Percentiles rank a stretch among this genome's conserved stretches.
Conservation (phyloP, 2,888 invertebrate species). For the Calameuta filiformis region DNA sequence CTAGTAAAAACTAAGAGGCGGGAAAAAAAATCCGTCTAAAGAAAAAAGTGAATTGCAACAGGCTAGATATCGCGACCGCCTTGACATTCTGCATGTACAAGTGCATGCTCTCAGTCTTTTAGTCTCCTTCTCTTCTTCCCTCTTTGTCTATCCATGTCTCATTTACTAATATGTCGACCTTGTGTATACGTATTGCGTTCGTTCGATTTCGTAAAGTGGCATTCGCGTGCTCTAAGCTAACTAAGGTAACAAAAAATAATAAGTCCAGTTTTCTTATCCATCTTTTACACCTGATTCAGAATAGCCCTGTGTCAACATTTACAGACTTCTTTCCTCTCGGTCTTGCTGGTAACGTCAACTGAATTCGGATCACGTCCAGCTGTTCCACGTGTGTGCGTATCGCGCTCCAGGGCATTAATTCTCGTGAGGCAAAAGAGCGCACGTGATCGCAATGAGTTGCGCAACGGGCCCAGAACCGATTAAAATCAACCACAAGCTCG, state of each 20-base stretch:
- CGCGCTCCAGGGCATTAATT: not conserved
- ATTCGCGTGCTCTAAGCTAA: not conserved
- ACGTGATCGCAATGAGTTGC: not conserved
- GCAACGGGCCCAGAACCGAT: not conserved
- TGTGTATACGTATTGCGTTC: not conserved
- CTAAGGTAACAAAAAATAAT: not conserved
- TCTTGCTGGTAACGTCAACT: not conserved
- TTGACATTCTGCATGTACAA: not conserved
- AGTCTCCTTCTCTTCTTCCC: not conserved
- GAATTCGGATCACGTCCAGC: not conserved
- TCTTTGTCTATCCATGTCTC: not conserved
- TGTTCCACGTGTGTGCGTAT: not conserved
- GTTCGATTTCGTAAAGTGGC: not conserved
- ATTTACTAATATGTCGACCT: not conserved
- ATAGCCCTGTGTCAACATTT: not conserved
- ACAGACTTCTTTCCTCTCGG: not conserved
- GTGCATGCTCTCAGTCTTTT: not conserved
- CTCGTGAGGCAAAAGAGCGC: not conserved
- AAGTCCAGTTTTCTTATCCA: not conserved
- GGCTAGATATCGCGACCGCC: not conserved
- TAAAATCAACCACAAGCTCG: not conserved
- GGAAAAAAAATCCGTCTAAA: not conserved
- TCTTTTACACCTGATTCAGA: not conserved
- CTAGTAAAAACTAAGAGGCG: not conserved
- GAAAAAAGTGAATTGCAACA: not conserved